Conservation (phyloP, 2,797 vertebrate genomes). For the Kryptolebias ocellatus region DNA sequence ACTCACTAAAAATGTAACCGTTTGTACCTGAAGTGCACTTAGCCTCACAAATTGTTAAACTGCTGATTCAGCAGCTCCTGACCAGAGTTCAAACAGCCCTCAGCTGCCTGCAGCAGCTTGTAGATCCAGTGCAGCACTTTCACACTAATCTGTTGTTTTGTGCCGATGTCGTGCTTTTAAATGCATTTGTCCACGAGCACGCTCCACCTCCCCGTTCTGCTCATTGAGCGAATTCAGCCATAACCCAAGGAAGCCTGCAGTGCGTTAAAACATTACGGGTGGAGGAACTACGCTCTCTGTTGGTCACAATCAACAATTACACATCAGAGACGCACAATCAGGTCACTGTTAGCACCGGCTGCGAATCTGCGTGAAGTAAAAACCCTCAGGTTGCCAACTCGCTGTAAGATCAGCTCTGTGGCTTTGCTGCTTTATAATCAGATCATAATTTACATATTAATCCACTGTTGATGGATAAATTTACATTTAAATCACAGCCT, state of each 20-base stretch:
- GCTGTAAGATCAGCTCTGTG: too few species aligned
- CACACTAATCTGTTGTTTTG: conserved; percentile 33
- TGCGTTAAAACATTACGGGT: conserved; percentile 3
- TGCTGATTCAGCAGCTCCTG: conserved; percentile 34
- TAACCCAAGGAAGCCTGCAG: conserved; percentile 35
- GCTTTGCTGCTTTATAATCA: too few species aligned
- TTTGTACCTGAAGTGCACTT: conserved; percentile 6
- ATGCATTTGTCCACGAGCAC: conserved; percentile 22
- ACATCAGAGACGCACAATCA: not conserved
- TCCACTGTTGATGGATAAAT: too few species aligned
- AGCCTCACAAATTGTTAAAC: conserved; percentile 29
- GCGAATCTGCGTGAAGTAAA: too few species aligned
- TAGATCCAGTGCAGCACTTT: conserved; percentile 46
- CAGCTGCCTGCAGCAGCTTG: conserved; percentile 40
- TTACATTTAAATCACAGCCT: too few species aligned
- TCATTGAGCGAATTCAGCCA: conserved; percentile 21
- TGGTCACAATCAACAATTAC: conserved; percentile 36
- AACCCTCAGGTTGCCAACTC: too few species aligned
- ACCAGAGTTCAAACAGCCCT: conserved; percentile 2
- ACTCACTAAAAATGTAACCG: not conserved
- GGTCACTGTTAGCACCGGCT: not conserved
- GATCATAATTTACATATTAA: too few species aligned
- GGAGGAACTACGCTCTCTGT: conserved; percentile 63
- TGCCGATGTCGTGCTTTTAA: conserved; percentile 46
- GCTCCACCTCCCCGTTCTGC: conserved; percentile 35